These are phyloP conservation scores for Pangasius krempfi DNA, from an alignment of 2,797 vertebrate genomes.

Conservation along the genomic window DNA sequence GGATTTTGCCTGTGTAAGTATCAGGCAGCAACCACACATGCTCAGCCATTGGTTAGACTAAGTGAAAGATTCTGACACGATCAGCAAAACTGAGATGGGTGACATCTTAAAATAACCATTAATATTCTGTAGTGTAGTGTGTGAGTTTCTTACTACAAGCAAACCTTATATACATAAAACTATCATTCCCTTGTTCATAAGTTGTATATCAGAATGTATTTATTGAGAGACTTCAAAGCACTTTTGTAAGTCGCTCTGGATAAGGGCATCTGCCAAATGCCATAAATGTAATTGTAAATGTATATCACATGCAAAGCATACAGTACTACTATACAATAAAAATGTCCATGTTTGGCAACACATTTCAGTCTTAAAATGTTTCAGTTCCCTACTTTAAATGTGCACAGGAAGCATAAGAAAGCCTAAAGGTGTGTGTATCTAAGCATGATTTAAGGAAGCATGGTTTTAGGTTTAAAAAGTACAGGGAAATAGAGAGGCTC, in stretches of 20 bases:
- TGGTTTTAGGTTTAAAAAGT: not conserved
- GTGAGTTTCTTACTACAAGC: too few species aligned
- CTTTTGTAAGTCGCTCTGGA: too few species aligned
- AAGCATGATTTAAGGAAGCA: not conserved
- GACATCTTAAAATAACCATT: slow-evolving; percentile 7
- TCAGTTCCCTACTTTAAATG: not conserved
- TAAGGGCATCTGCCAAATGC: too few species aligned
- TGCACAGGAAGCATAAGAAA: not conserved
- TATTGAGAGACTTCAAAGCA: too few species aligned
- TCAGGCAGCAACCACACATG: slow-evolving; percentile 41
- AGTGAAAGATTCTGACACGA: slow-evolving; percentile 10
- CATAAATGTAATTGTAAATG: not conserved
- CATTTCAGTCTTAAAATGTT: not conserved
- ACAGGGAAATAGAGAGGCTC: not conserved
- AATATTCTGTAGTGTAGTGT: not conserved
- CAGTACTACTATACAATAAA: not conserved
- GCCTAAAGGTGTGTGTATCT: not conserved
- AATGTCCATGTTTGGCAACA: not conserved
- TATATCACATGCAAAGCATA: not conserved
- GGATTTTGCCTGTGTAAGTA: slow-evolving; percentile 43
- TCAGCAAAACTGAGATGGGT: slow-evolving; percentile 33
- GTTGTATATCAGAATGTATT: not conserved
- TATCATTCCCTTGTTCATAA: not conserved
- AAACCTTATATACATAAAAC: not conserved
- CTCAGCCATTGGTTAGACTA: slow-evolving; percentile 32